Conservation (phyloP, 2,888 invertebrate species). For the Chloromyia formosa region DNA sequence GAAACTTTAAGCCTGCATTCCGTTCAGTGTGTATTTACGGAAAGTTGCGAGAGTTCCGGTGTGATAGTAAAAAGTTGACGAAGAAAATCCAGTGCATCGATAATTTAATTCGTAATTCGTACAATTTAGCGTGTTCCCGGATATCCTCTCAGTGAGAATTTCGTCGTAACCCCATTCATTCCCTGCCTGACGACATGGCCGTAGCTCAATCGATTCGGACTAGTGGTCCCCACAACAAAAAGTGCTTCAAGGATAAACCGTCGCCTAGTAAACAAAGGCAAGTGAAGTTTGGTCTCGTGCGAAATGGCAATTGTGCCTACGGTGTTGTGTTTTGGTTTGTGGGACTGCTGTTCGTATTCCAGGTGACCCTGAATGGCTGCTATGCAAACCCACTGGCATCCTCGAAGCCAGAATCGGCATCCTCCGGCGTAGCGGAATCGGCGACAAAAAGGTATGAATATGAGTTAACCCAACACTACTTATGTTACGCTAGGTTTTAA, state of each 20-base stretch:
- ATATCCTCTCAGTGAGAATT: slow-evolving; percentile 1
- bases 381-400: slow-evolving; percentile 7
- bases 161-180: not conserved
- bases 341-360: slow-evolving; percentile 17
- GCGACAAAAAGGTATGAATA: not conserved
- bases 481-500: no score
- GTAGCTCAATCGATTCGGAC: slow-evolving; percentile 41
- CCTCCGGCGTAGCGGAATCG: not conserved
- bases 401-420: not conserved
- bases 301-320: not conserved
- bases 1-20: no score
- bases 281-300: not conserved
- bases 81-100: no score
- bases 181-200: slow-evolving; percentile 13
- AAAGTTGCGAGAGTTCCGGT: no score
- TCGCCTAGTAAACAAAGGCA: not conserved
- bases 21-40: no score
- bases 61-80: no score
- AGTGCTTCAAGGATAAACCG: slow-evolving; percentile 34
- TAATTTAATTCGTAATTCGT: no score
- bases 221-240: slow-evolving; percentile 36
- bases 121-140: no score
- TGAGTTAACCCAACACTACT: no score
- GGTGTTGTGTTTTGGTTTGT: slow-evolving; percentile 35
- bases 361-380: slow-evolving; percentile 14